phyloP scores from a whole-genome alignment of 2,113 vertebrate species.

The Lagopus muta region DNA sequence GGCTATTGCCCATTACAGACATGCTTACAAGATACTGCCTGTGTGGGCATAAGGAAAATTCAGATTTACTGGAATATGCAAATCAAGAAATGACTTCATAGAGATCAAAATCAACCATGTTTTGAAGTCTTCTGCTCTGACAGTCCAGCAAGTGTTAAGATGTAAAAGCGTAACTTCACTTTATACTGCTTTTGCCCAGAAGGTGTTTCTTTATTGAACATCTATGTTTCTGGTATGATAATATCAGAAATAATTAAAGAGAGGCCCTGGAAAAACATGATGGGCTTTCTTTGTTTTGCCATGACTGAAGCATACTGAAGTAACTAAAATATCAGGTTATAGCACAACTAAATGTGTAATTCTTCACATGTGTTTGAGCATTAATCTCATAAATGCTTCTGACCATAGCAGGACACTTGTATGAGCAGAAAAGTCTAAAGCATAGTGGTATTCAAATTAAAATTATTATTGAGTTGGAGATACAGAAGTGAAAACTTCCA shows the following conservation, averaged over 20 bases:
- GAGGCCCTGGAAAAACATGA: not conserved
- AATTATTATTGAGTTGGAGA: not conserved
- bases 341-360: not conserved
- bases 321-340: not conserved
- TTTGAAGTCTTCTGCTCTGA: not conserved
- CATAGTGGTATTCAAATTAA: not conserved
- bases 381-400: not conserved
- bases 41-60: not conserved
- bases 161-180: not conserved
- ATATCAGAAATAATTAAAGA: not conserved
- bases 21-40: not conserved
- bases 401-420: not conserved
- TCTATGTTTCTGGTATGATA: not conserved
- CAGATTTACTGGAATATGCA: not conserved
- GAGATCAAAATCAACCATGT: not conserved
- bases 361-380: not conserved
- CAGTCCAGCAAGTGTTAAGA: not conserved
- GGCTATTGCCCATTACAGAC: slow-evolving; percentile 25
- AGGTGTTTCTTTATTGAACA: not conserved
- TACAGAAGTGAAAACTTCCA: not conserved
- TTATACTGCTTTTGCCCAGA: not conserved
- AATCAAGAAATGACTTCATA: not conserved
- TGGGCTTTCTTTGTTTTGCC: not conserved
- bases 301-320: not conserved
- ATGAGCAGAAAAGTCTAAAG: not conserved